These are phyloP conservation scores for Sinella curviseta DNA, from an alignment of 1,140 invertebrate genomes.

Conservation along the genomic window DNA sequence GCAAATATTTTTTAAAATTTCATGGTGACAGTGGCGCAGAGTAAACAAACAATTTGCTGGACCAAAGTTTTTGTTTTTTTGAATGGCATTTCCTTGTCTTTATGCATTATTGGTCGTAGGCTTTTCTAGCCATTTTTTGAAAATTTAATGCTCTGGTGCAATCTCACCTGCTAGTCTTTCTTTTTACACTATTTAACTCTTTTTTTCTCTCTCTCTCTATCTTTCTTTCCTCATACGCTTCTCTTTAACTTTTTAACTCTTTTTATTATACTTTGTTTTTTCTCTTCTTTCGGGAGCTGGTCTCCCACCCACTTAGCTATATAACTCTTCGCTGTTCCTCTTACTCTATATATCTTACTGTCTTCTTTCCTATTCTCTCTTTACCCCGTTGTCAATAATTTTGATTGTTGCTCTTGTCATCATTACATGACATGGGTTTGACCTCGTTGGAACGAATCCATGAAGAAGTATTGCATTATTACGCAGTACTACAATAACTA, in stretches of 20 bases:
- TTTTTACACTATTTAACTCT: no score
- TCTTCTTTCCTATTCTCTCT: not conserved
- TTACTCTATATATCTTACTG: not conserved
- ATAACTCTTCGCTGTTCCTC: not conserved
- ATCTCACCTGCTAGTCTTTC: not conserved
- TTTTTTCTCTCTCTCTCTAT: not conserved
- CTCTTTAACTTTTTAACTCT: not conserved
- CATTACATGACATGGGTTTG: not conserved
- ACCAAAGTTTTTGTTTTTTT: no score
- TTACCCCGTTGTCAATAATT: no score
- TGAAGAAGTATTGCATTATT: not conserved
- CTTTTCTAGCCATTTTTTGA: not conserved
- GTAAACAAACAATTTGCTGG: no score
- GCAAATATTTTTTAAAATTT: no score
- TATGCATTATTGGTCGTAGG: no score
- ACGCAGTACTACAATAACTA: no score
- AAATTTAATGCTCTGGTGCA: not conserved
- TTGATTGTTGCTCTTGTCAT: no score
- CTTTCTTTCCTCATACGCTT: not conserved
- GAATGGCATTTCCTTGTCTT: no score
- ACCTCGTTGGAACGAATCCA: not conserved
- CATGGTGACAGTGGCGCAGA: no score
- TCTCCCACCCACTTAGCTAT: not conserved
- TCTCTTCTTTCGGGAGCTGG: conserved; percentile 3
- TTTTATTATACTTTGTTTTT: not conserved